These are phyloP conservation scores for Psilopsiagon aurifrons DNA, from an alignment of 2,113 vertebrate genomes.

Conservation along the genomic window DNA sequence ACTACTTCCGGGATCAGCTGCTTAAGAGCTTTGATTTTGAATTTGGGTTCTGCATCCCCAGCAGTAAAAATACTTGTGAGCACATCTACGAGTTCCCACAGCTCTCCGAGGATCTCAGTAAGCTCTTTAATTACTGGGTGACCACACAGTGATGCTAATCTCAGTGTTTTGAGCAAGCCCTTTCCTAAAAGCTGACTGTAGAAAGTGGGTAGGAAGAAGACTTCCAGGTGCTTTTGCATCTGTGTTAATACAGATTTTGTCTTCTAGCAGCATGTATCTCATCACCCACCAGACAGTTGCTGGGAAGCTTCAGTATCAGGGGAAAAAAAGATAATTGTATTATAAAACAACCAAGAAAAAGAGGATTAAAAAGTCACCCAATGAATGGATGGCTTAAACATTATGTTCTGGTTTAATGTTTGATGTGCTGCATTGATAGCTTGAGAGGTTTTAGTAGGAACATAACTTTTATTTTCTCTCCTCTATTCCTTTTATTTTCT, in stretches of 20 bases:
- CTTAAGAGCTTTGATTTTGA: conserved; percentile 99
- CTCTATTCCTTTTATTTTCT: not conserved
- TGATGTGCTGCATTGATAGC: not conserved
- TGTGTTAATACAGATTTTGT: not conserved
- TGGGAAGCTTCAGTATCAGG: not conserved
- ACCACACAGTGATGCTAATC: not conserved
- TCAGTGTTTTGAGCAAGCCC: not conserved
- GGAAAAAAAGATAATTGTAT: not conserved
- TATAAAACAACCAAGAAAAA: not conserved
- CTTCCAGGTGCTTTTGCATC: not conserved
- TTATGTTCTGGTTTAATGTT: not conserved
- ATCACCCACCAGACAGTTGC: not conserved
- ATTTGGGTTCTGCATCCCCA: conserved; percentile 98
- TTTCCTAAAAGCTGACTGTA: not conserved
- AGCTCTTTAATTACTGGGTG: conserved; percentile 50
- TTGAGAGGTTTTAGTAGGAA: not conserved
- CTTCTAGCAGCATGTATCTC: not conserved
- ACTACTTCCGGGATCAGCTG: conserved; percentile 93
- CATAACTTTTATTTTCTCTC: conserved; percentile 13
- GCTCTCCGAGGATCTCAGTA: conserved; percentile 95
- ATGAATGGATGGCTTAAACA: not conserved
- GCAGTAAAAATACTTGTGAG: conserved; percentile 98
- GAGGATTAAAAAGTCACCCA: not conserved
- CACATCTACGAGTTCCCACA: conserved; percentile 98
- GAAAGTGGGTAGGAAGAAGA: not conserved